A percentile compares a stretch with the other conserved stretches of the same genome.
Conservation (phyloP, 2,888 invertebrate species). For the Drosophila subsilvestris region DNA sequence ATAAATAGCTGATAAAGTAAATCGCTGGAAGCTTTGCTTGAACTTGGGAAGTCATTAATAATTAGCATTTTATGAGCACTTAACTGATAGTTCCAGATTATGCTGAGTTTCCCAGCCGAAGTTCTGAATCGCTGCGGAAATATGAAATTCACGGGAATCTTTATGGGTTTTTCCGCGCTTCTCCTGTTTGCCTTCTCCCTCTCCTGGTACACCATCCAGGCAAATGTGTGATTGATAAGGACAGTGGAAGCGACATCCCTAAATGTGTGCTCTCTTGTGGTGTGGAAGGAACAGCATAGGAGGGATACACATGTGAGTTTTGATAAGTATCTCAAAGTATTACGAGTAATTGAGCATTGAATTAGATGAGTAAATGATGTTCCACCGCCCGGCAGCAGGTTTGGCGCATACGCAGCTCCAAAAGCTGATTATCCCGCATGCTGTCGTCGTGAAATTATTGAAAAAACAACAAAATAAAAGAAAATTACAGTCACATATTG, state of each 20-base stretch:
- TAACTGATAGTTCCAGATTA: not conserved
- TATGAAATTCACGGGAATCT: constrained; percentile 38
- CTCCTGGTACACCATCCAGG: constrained; percentile 59
- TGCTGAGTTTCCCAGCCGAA: not conserved
- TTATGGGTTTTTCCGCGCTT: not conserved
- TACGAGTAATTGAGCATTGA: no score
- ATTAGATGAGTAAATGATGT: no score
- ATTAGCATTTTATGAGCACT: no score
- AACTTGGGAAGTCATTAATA: no score
- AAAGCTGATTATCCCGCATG: constrained; percentile 59
- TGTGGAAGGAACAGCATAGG: constrained; percentile 47
- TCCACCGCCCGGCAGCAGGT: no score
- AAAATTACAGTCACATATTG: no score
- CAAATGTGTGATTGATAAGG: constrained; percentile 63
- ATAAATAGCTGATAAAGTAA: no score
- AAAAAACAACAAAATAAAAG: not conserved
- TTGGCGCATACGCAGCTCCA: no score
- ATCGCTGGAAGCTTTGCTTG: no score
- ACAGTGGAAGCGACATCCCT: constrained; percentile 48
- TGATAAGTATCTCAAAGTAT: no score
- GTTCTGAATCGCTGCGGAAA: not conserved
- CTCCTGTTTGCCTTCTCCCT: no score
- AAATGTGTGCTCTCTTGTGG: constrained; percentile 49
- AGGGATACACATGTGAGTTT: constrained; percentile 52
- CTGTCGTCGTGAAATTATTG: constrained; percentile 39